Base-by-base conservation (phyloP, 2,888 invertebrate genomes). In the Furcula furcula region DNA sequence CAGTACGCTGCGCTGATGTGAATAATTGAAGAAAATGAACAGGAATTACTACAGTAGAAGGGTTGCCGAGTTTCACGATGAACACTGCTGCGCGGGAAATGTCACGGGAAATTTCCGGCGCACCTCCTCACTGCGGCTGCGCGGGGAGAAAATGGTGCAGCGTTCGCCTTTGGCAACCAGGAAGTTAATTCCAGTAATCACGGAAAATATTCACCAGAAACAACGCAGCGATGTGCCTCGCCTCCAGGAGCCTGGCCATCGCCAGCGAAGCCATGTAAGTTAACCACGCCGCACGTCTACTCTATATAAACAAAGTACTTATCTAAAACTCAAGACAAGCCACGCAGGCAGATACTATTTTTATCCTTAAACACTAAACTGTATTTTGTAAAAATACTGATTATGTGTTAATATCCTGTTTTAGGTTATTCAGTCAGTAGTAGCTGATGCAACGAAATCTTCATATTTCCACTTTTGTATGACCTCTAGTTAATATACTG, bases 51-150 rank as follows among this genome's bases (percentile, higher is more conserved):
- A 71, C 57, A 75, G 55, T 53, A 80, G 79, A 72, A 79, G 81
- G 74, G 59, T 76, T 51, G 56, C 76, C 45, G 87, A 87, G 54
- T 84, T 75, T 65, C 83, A 86, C 66, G 88, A 87, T 76, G 87
- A 86, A 56, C 78, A 81, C 59, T 88, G 81, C 72, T 86, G 88
- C 79, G 78, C 87, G 75, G 83, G 81, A 70, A 84, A 86, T 82
- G 75, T 80, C 84, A 78, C 81, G 71, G 74, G 89, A 65, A 76
- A 84, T 65, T 90, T 93, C 74, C 91, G 91, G 47, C 92, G 93
- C 71, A 90, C 92, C 57, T 87, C 90, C 36, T 92, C 93, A 74
- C 75, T 93, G 91, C 92, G 93, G 67, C 71, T 93, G 91, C 92
- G 92, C 78, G 92, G 91, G 65, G 91, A 91, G 82, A 86, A 89